Conservation (phyloP, 1,140 invertebrate species). For the Brachionus calyciflorus region DNA sequence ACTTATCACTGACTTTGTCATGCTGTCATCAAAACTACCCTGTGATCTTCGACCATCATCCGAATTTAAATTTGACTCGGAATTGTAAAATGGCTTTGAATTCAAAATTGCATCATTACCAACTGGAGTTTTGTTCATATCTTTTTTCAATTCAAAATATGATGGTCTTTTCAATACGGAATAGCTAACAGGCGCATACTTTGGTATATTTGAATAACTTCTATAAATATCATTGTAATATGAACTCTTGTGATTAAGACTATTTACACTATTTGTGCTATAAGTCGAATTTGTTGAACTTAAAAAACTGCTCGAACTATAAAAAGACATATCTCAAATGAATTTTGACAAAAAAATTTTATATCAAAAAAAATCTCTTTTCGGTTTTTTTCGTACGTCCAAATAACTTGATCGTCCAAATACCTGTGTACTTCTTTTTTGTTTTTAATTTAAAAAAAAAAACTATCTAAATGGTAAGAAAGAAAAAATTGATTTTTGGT, state of each 20-base stretch:
- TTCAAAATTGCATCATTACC: not conserved
- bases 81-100: conserved; percentile 13
- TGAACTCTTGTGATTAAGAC: not conserved
- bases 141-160: conserved; percentile 19
- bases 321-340: not conserved
- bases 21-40: not conserved
- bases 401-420: not conserved
- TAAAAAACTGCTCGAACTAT: conserved; percentile 17
- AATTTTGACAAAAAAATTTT: not conserved
- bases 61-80: conserved; percentile 2
- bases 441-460: too few species aligned
- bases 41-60: conserved; percentile 18
- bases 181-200: conserved; percentile 9
- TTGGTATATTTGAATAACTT: conserved; percentile 24
- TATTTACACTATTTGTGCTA: not conserved
- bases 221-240: conserved; percentile 36
- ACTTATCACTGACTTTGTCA: conserved; percentile 7
- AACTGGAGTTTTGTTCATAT: not conserved
- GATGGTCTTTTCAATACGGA: conserved; percentile 5
- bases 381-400: too few species aligned
- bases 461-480: conserved; percentile 3
- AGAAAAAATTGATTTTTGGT: not conserved
- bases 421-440: not conserved
- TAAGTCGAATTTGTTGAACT: conserved; percentile 20
- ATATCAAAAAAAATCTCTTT: not conserved